These are phyloP conservation scores for Leptopilina myrica DNA, from an alignment of 2,888 invertebrate species.

Conservation along the genomic window DNA sequence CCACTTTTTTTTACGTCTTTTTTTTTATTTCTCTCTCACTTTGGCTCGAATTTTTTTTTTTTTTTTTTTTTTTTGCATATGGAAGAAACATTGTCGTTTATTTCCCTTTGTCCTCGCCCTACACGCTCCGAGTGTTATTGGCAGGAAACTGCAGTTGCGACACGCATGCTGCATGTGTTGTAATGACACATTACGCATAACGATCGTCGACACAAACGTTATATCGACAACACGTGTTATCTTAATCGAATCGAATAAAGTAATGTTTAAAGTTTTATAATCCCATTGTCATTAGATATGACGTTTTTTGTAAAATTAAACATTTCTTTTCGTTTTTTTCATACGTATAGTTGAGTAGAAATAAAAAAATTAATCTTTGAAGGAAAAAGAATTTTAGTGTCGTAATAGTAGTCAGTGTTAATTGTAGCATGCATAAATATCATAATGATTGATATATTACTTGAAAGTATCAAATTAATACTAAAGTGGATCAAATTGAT, in stretches of 20 bases:
- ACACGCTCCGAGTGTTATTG: constrained; percentile 26
- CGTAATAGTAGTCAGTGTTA: too few relatives aligned
- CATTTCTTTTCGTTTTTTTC: background rate
- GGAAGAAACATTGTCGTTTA: constrained; percentile 22
- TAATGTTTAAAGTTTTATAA: background rate
- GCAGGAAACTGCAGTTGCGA: constrained; percentile 26
- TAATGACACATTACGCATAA: constrained; percentile 28
- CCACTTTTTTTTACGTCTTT: background rate
- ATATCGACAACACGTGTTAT: constrained; percentile 22
- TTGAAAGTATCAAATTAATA: too few relatives aligned
- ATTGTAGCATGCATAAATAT: too few relatives aligned
- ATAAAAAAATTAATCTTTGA: constrained; percentile 15
- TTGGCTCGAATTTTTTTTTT: background rate
- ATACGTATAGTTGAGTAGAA: background rate
- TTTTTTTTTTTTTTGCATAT: background rate
- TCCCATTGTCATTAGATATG: background rate
- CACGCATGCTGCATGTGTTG: constrained; percentile 22
- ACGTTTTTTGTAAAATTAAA: background rate
- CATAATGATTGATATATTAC: too few relatives aligned
- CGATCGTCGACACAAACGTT: constrained; percentile 22
- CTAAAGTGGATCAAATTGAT: too few relatives aligned
- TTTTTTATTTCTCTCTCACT: background rate
- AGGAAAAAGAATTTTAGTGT: background rate
- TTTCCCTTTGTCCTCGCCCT: constrained; percentile 24
- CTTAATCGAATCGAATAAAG: constrained; percentile 19